phyloP scores from a whole-genome alignment of 2,113 vertebrate species.

The Corythaixoides concolor region DNA sequence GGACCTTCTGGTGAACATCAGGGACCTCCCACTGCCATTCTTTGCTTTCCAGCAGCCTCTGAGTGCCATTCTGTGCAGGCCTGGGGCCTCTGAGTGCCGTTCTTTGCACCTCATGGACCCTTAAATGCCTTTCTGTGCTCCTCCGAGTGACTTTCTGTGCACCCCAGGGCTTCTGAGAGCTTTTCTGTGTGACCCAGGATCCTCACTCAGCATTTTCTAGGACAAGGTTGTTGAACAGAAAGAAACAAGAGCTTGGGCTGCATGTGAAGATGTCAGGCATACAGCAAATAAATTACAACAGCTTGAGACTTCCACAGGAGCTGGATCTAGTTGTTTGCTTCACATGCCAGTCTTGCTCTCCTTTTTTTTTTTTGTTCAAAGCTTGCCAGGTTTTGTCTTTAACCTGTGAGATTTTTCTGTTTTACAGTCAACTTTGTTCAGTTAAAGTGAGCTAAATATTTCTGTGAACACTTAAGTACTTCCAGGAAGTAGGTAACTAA shows the following conservation, averaged over 20 bases:
- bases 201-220: not conserved
- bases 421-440: not conserved
- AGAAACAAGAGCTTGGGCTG: not conserved
- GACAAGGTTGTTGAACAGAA: not conserved
- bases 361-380: not conserved
- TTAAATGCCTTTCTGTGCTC: not conserved
- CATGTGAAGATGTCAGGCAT: not conserved
- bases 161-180: not conserved
- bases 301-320: not conserved
- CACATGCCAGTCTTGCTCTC: not conserved
- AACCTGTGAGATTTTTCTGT: not conserved
- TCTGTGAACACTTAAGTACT: not conserved
- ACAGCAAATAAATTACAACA: not conserved
- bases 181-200: not conserved
- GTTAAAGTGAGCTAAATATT: not conserved
- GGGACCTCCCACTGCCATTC: not conserved
- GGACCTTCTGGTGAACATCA: not conserved
- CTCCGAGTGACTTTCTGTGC: not conserved
- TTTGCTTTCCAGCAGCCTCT: not conserved
- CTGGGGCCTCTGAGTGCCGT: no score
- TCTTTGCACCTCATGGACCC: not conserved
- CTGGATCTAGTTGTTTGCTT: not conserved
- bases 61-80: not conserved
- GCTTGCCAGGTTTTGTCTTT: not conserved
- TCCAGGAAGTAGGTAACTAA: constrained; percentile 7